Base-by-base conservation (phyloP, 2,797 vertebrate species). In the Staurois parvus region DNA sequence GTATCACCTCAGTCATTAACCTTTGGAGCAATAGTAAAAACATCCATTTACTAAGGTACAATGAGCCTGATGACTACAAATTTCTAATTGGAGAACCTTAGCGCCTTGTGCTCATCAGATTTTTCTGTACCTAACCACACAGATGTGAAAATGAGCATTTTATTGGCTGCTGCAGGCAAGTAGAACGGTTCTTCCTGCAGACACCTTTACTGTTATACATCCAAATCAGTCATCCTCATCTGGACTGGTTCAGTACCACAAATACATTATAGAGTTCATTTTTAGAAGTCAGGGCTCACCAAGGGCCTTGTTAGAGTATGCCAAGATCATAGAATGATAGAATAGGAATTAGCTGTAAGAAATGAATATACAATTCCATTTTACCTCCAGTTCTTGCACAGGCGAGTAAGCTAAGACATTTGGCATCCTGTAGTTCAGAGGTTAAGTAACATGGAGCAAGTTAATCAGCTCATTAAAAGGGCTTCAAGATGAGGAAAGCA, bases 381-480 rank as follows among this genome's bases (percentile, higher is more conserved):
- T 81, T 48, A 81, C 67, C 48, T 62, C 66, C 34, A 70, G 45
- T 59, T 32, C 79, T 81, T 40, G 7, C 30, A 80, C 26, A 56
- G 40, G 76, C 40, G 21, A 34, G 66, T 52, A 59, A 72, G 48
- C 30, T 37, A n/a, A 81, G 48, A 34, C 32, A 69, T 77, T 84
- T 73, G 73, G 74, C 74, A 77, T 86, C 67, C 48, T 82, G 48
- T 32, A 78, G 73, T 45, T 42, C 45, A 77, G 26, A 30, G 52
- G 70, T 86, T 82, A 86, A 77, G 67, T 34, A 82, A 56, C 79
- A 83, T 45, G 15, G 66, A 40, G 59, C 72, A 86, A 72, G n/a
- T 30, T n/a, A n/a, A 69, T 52, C 24, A 86, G 80, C 80, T 83
- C 56, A 86, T 86, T 86, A 83, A 79, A 84, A 69, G 76, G 68